phyloP scores from a whole-genome alignment of 1,140 invertebrate species.

The Magallana gigas region DNA sequence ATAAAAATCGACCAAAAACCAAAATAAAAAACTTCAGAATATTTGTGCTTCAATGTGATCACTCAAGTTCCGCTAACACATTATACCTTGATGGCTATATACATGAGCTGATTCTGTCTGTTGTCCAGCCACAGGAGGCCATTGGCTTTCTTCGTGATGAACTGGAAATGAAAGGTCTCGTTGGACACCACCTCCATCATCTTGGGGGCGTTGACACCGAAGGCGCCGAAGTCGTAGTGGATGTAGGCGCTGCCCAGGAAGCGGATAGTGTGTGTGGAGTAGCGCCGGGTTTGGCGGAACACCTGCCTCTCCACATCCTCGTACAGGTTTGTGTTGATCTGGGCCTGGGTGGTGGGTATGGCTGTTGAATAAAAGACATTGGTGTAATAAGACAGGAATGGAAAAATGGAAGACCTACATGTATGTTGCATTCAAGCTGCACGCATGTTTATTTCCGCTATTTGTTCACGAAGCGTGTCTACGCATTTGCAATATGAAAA shows the following conservation, averaged over 20 bases:
- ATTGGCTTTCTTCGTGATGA: conserved; percentile 66
- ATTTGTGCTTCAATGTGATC: background rate
- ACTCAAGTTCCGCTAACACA: background rate
- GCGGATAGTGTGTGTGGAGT: conserved; percentile 60
- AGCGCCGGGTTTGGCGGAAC: conserved; percentile 16
- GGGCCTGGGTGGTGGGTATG: background rate
- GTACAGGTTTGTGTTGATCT: background rate
- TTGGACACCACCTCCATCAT: conserved; percentile 52
- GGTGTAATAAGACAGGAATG: too few species aligned
- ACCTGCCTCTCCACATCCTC: background rate
- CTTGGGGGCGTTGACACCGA: conserved; percentile 49
- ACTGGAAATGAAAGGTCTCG: conserved; percentile 70
- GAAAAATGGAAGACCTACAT: too few species aligned
- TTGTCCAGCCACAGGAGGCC: conserved; percentile 72
- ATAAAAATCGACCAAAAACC: background rate
- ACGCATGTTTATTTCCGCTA: too few species aligned
- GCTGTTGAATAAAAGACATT: background rate
- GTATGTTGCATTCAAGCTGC: too few species aligned
- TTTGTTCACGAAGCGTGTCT: too few species aligned
- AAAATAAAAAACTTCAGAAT: background rate
- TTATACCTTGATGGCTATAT: conserved; percentile 71
- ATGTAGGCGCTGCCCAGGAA: conserved; percentile 65
- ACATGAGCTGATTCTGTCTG: conserved; percentile 53
- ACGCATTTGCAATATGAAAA: too few species aligned
- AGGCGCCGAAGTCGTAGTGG: conserved; percentile 59